phyloP scores from a whole-genome alignment of 2,888 invertebrate species.

The Vesta saturnalis region DNA sequence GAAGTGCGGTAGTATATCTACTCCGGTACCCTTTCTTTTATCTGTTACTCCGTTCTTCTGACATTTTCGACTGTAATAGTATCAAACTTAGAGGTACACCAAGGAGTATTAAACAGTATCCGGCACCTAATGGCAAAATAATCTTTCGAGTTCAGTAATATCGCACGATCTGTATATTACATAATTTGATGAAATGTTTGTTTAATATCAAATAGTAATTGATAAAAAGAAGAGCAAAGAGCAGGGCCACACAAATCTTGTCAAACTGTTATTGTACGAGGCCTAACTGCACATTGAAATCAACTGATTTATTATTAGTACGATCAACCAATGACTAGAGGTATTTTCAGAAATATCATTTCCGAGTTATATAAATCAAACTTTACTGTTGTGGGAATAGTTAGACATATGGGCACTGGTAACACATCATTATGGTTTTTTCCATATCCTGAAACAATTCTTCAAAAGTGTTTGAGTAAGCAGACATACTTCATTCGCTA shows the following conservation, averaged over 20 bases:
- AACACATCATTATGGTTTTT: too few relatives aligned
- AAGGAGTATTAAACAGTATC: conserved; percentile 41
- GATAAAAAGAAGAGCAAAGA: conserved; percentile 41
- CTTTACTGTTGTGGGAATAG: too few relatives aligned
- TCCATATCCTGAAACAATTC: too few relatives aligned
- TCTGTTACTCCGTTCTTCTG: too few relatives aligned
- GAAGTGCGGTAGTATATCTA: too few relatives aligned
- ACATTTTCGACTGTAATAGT: too few relatives aligned
- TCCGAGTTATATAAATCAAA: too few relatives aligned
- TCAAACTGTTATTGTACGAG: conserved; percentile 44
- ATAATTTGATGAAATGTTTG: conserved; percentile 47
- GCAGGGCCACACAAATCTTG: conserved; percentile 45
- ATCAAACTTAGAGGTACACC: conserved; percentile 21
- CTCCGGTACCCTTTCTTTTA: too few relatives aligned
- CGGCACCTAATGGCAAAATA: conserved; percentile 39
- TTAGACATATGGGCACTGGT: too few relatives aligned
- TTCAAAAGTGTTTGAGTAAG: too few relatives aligned
- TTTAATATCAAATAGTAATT: conserved; percentile 43
- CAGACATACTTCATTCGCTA: background rate
- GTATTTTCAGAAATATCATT: background rate
- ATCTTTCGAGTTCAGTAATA: conserved; percentile 24
- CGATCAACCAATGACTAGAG: conserved; percentile 11
- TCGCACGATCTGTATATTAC: conserved; percentile 39
- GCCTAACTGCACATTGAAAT: conserved; percentile 44
- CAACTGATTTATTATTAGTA: conserved; percentile 30